Base-by-base conservation (phyloP, 2,797 vertebrate genomes). In the Limnodromus scolopaceus region DNA sequence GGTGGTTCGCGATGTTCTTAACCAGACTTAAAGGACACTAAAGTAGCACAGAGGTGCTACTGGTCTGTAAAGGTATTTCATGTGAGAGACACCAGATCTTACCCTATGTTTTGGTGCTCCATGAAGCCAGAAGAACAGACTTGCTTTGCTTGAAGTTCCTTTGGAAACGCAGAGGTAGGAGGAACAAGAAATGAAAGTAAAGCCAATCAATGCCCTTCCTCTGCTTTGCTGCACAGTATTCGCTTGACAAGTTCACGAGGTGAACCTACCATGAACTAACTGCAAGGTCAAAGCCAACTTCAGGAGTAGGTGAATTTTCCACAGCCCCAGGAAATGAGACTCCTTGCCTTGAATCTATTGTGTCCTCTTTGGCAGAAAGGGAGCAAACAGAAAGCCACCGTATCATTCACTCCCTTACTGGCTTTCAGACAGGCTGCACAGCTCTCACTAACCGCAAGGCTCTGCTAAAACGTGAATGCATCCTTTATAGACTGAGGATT, bases 321-420 rank as follows among this genome's bases (percentile, higher is more conserved):
- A 34, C 54, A 93, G 80, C 46, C 23, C 23, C n/a, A 51, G 84
- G 45, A 88, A 69, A 65, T 0, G 1, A 53, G 13, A 27, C 13
- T 58, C 75, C 61, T 82, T 65, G n/a, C 38, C 46, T 78, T 0
- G 1, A 27, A 38, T 27, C 34, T 74, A 53, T 13, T 39, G 49
- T 23, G 34, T 60, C 30, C 66, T 66, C 30, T 79, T 25, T 38
- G 45, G 66, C 61, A 87, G 64, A 69, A 60, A 25, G 20, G 54
- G 13, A 66, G 27, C 17, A 28, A 72, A 69, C 12, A 84, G 34
- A 76, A 94, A 77, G 18, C 22, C 63, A n/a, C 1, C 0, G 1
- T 22, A 30, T 15, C 0, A 0, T 39, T 54, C 71, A 18, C 22
- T 16, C 18, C 23, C 41, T 34, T 32, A 0, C 34, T 53, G 75